phyloP scores from a whole-genome alignment of 2,113 vertebrate genomes.

The Ammodytes marinus region DNA sequence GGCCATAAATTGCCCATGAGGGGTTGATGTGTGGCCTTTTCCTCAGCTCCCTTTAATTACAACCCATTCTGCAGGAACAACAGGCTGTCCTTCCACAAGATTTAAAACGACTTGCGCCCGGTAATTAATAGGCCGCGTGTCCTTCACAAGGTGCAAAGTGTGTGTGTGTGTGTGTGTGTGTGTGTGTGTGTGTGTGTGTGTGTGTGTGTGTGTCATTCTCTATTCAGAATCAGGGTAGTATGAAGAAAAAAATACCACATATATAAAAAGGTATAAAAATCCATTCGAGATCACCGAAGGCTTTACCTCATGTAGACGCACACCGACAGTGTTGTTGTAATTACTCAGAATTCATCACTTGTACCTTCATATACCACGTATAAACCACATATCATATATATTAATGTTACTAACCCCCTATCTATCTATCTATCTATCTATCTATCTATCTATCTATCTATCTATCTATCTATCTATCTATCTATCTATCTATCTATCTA shows the following conservation, averaged over 20 bases:
- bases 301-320: no score
- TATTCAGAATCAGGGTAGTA: constrained; percentile 40
- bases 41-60: constrained; percentile 84
- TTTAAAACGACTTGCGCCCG: constrained; percentile 79
- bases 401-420: no score
- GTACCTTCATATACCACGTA: no score
- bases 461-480: no score
- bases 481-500: no score
- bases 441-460: no score
- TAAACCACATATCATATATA: no score
- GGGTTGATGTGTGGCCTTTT: constrained; percentile 82
- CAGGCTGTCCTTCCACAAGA: constrained; percentile 83
- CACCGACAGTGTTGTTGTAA: no score
- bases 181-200: constrained; percentile 22
- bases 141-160: constrained; percentile 75
- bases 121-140: constrained; percentile 84
- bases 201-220: background rate
- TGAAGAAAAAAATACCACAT: constrained; percentile 28
- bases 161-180: constrained; percentile 27
- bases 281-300: no score
- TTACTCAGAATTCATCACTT: no score
- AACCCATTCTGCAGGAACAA: constrained; percentile 84
- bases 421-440: no score
- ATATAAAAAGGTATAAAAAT: no score
- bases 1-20: constrained; percentile 80